Evolutionary conservation across 2,113 vertebrate species (phyloP), one percentile per base, ranked within the genome.

Genomic region (Abramis brama): DNA sequence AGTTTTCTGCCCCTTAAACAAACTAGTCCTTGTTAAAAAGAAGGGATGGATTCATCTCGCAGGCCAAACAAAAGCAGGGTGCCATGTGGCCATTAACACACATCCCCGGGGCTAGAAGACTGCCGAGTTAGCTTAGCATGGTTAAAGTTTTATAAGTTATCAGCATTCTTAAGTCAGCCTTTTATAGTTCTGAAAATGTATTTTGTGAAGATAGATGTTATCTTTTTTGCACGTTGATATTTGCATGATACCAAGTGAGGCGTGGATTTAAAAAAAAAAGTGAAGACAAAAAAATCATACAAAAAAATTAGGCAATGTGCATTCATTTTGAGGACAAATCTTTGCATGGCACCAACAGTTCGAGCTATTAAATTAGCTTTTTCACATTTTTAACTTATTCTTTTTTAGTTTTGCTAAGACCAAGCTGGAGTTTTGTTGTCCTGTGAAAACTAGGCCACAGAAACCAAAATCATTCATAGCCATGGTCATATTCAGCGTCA

Each of bases 171-270:
- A 94, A 92, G 88, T 93, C 93, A 94, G 93, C 93, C 91, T 96
- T 96, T 96, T 96, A 93, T 95, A 96, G 94, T 95, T 92, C 91
- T 91, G 85, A 95, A 94, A 91, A 94, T 94, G 95, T 95, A 95
- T 95, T 95, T 95, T 95, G 95, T 95, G 95, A 92, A 94, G 92
- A 93, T 95, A 95, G 93, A 94, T 95, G 94, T 96, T 95, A 94
- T 94, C 94, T 94, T 95, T 95, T 95, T 95, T 96, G 95, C 95
- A 95, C 93, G 95, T 95, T 90, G 92, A 94, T 95, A 95, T 94
- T 57, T 96, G 95, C 95, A 96, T 96, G 95, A 94, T 92, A 93
- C 94, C 90, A 91, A 94, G 93, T 95, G 92, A 94, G 91, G 91
- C 90, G 93, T 95, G 94, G 92, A 95, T 89, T 90, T 85, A 90